Conservation (phyloP, 2,888 invertebrate species). For the Hemicrepidius hirtus region DNA sequence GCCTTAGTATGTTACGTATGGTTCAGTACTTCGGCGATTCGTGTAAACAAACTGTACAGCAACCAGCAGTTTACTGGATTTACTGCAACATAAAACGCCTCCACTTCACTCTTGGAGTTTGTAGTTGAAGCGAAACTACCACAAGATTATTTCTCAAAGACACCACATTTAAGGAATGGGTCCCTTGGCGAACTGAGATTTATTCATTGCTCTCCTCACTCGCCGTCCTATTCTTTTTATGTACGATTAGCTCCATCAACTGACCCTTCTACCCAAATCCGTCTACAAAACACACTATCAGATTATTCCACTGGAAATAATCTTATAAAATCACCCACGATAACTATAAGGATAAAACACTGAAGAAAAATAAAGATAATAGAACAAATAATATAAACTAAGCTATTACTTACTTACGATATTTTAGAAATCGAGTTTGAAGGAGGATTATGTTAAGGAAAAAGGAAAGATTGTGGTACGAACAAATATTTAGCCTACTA, state of each 20-base stretch:
- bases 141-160: constrained; percentile 41
- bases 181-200: constrained; percentile 33
- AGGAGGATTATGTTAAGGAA: too few relatives aligned
- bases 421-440: too few relatives aligned
- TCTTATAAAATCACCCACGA: too few relatives aligned
- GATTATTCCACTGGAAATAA: too few relatives aligned
- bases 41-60: constrained; percentile 68
- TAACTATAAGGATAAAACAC: too few relatives aligned
- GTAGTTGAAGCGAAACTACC: constrained; percentile 45
- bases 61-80: constrained; percentile 68
- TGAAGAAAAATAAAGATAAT: too few relatives aligned
- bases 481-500: too few relatives aligned
- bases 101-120: constrained; percentile 56
- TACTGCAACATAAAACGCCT: constrained; percentile 69
- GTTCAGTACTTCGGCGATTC: constrained; percentile 60
- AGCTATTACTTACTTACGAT: too few relatives aligned
- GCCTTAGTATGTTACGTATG: constrained; percentile 61
- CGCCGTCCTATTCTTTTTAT: constrained; percentile 20
- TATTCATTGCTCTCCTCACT: constrained; percentile 37
- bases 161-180: constrained; percentile 33
- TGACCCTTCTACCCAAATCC: too few relatives aligned
- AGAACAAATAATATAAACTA: too few relatives aligned
- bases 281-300: too few relatives aligned
- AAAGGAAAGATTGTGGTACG: too few relatives aligned
- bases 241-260: constrained; percentile 18